Evolutionary conservation across 2,113 vertebrate genomes (phyloP).

Genomic region (Cyprinus carpio): DNA sequence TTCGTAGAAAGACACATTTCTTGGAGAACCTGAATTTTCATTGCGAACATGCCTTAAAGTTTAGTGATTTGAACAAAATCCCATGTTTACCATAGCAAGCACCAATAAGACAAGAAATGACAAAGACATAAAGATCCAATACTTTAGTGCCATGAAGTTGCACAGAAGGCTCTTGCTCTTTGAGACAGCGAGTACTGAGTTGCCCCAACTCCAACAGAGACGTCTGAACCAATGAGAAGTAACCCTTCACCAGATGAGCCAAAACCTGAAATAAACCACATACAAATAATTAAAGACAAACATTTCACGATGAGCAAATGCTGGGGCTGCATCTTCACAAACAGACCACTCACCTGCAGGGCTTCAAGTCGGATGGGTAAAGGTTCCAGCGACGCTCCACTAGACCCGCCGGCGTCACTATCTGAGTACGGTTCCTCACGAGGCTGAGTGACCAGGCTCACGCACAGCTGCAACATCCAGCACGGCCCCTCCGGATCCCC

Average conservation of each 20-base stretch:
- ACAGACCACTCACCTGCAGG: slow-evolving; percentile 81
- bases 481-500: slow-evolving; percentile 59
- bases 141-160: slow-evolving; percentile 95
- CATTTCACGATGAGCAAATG: not conserved
- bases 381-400: slow-evolving; percentile 75
- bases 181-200: slow-evolving; percentile 86
- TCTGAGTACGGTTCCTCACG: slow-evolving; percentile 83
- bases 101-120: not conserved
- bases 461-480: slow-evolving; percentile 88
- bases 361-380: slow-evolving; percentile 90
- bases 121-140: slow-evolving; percentile 7
- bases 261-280: slow-evolving; percentile 77
- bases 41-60: not conserved
- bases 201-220: slow-evolving; percentile 86
- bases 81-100: not conserved
- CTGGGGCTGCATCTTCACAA: not conserved
- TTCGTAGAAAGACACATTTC: too few relatives aligned
- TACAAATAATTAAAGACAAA: not conserved
- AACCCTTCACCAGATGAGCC: slow-evolving; percentile 89
- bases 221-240: slow-evolving; percentile 82
- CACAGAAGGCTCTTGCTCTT: slow-evolving; percentile 85
- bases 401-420: slow-evolving; percentile 65
- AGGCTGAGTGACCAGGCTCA: slow-evolving; percentile 81
- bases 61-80: not conserved
- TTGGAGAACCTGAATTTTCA: too few relatives aligned